Evolutionary conservation across 2,113 vertebrate genomes (phyloP).

Genomic region (Diadophis punctatus): DNA sequence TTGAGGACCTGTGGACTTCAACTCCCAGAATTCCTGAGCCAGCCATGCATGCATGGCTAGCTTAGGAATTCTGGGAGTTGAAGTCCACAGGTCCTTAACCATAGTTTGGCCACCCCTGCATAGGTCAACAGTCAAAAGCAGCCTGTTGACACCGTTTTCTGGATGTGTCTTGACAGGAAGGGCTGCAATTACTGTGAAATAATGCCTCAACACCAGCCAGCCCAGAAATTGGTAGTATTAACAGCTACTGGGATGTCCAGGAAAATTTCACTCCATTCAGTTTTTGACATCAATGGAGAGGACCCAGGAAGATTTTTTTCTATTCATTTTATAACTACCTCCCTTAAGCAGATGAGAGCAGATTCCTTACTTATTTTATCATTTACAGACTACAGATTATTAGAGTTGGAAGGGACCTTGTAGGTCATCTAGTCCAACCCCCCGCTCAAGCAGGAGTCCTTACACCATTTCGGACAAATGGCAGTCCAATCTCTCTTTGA

Average conservation of each 20-base stretch:
- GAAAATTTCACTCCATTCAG: neutral
- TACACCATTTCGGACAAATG: too few species aligned
- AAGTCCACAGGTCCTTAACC: too few species aligned
- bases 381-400: too few species aligned
- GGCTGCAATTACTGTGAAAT: neutral
- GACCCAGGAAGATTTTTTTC: neutral
- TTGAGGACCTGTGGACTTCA: too few species aligned
- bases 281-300: neutral
- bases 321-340: neutral
- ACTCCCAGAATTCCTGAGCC: too few species aligned
- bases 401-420: too few species aligned
- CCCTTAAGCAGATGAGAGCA: neutral
- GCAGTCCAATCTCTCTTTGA: too few species aligned
- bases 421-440: too few species aligned
- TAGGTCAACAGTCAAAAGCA: neutral
- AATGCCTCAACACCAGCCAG: neutral
- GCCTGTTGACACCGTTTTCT: neutral
- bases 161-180: neutral
- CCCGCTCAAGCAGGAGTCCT: too few species aligned
- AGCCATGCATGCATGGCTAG: too few species aligned
- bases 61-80: too few species aligned
- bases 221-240: neutral
- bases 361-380: neutral
- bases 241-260: neutral
- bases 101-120: too few species aligned